These are phyloP conservation scores for Drosophila pseudoananassae DNA, from an alignment of 1,140 invertebrate species.

Conservation along the genomic window DNA sequence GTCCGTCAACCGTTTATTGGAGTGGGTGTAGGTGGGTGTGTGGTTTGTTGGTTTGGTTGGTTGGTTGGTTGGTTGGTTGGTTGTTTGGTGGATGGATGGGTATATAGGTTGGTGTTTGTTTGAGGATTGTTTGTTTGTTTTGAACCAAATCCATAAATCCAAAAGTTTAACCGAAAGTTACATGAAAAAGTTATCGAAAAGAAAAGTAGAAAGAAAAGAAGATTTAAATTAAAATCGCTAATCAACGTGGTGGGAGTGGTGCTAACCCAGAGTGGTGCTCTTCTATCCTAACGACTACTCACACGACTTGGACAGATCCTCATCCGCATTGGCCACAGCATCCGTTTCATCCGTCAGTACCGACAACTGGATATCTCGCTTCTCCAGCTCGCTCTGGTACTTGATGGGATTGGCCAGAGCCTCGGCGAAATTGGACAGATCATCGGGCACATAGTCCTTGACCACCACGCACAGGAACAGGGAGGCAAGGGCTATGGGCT, in stretches of 20 bases:
- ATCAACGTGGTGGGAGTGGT: slow-evolving; percentile 31
- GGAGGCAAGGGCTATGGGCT: slow-evolving; percentile 94
- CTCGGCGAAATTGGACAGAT: slow-evolving; percentile 96
- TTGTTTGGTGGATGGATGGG: slow-evolving; percentile 10
- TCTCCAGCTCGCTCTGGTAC: slow-evolving; percentile 97
- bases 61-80: slow-evolving; percentile 2
- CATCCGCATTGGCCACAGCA: slow-evolving; percentile 82
- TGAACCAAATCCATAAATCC: slow-evolving; percentile 80
- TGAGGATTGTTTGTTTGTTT: slow-evolving; percentile 32
- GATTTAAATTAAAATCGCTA: slow-evolving; percentile 71
- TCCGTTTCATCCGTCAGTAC: slow-evolving; percentile 94
- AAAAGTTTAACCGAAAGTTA: slow-evolving; percentile 78
- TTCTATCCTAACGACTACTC: slow-evolving; percentile 41
- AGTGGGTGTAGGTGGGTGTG: slow-evolving; percentile 35
- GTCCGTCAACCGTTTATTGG: slow-evolving; percentile 66
- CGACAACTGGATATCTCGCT: slow-evolving; percentile 94
- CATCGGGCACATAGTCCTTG: slow-evolving; percentile 99
- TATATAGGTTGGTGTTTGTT: slow-evolving; percentile 27
- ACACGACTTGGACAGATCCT: slow-evolving; percentile 84
- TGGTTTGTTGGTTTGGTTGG: slow-evolving; percentile 14
- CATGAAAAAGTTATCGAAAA: slow-evolving; percentile 61
- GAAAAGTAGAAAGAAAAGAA: slow-evolving; percentile 79
- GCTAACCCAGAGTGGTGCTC: slow-evolving; percentile 2
- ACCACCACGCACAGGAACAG: slow-evolving; percentile 97
- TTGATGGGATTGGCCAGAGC: slow-evolving; percentile 98